Conservation (phyloP, 2,888 invertebrate genomes). For the Blera fallax region DNA sequence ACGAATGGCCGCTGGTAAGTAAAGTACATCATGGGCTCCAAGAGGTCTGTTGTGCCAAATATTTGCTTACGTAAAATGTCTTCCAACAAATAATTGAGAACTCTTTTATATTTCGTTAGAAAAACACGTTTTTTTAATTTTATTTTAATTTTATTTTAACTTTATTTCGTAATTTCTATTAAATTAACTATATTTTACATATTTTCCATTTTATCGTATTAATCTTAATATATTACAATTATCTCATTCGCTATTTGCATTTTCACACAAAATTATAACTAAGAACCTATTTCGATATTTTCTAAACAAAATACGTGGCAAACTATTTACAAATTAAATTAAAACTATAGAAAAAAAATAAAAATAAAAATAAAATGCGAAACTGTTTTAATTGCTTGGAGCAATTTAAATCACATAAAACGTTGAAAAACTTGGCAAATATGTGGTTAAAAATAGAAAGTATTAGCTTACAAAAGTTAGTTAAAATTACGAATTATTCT, state of each 20-base stretch:
- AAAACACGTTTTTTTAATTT: not conserved
- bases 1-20: too few species aligned
- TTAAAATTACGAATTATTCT: not conserved
- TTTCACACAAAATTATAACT: not conserved
- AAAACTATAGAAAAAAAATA: not conserved
- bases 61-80: too few species aligned
- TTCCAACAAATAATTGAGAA: not conserved
- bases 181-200: constrained; percentile 47
- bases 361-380: constrained; percentile 32
- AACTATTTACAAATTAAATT: constrained; percentile 53
- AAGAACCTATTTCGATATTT: constrained; percentile 4
- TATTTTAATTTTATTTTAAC: constrained; percentile 12
- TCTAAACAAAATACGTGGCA: constrained; percentile 19
- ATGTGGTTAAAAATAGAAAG: not conserved
- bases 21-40: too few species aligned
- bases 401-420: constrained; percentile 60
- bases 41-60: too few species aligned
- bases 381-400: constrained; percentile 42
- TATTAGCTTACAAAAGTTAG: not conserved
- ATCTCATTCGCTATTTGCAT: constrained; percentile 29
- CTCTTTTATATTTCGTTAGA: not conserved
- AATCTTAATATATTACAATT: constrained; percentile 55
- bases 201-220: not conserved
- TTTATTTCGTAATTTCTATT: constrained; percentile 35
- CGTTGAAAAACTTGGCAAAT: constrained; percentile 36